Evolutionary conservation across 2,888 invertebrate genomes (phyloP), one percentile per base, ranked within the genome.

Genomic region (Sinelater perroti): DNA sequence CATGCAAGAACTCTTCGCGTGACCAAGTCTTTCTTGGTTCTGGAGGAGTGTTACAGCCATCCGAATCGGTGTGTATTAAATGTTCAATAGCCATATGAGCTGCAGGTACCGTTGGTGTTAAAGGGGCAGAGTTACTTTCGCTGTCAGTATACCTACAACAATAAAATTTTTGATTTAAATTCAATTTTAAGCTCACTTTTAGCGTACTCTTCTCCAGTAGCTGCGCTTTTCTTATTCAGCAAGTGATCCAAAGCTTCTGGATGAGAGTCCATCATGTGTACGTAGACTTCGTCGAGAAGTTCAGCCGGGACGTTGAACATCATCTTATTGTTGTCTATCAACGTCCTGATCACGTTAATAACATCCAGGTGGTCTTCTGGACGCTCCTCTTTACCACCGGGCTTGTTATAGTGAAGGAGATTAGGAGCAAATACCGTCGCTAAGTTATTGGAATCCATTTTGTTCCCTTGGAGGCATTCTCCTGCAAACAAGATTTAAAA

Each of bases 401-500:
- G 84, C 67, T 87, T 88, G 65, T 88, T 85, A 70, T 86, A 87
- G 72, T 95, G 93, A 50, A 97, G 83, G 69, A 97, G 91, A 72
- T 95, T 97, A 0, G 97, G 97, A 1, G 96, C 96, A 77, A 97
- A 94, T 28, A 97, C 86, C 0, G 95, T 96, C 0, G 97, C 96
- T 61, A 97, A 80, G 77, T 96, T 97, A 47, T 87, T 89, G 35
- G 91, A 88, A 77, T 95, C 93, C 97, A 97, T 97, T 81, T 92
- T 94, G 80, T 96, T 96, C 1, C 96, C 96, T 8, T 85, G 77
- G 38, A 87, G 62, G 70, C 79, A 76, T 65, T 85, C 83, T 13
- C 83, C 89, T 82, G 55, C 30, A 5, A 10, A 1, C 13, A 33
- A 2, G 16, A 33, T 5, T 33, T 13, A 17, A 8, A 35, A 8